Evolutionary conservation across 92 coral and sea anemone genomes (phyloP).

Genomic region (Zoanthus sansibaricus): DNA sequence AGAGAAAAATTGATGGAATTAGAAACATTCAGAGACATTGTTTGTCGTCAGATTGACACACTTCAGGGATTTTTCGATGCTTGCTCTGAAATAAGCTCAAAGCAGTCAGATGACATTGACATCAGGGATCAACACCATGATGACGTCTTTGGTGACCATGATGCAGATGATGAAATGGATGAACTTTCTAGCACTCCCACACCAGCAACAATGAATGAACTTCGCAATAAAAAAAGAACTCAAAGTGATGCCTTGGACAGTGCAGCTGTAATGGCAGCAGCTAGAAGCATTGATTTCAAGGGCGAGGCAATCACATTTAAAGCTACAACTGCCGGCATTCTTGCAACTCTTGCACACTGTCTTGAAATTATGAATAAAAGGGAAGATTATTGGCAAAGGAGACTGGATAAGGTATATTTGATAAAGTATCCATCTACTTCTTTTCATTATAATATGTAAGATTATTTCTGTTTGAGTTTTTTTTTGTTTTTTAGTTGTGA

Average conservation of each 20-base stretch:
- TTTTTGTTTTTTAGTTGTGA: too few species aligned
- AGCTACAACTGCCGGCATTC: slow-evolving; percentile 96
- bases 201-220: slow-evolving; percentile 82
- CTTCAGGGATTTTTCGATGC: slow-evolving; percentile 94
- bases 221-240: slow-evolving; percentile 59
- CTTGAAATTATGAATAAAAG: slow-evolving; percentile 92
- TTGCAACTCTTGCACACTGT: slow-evolving; percentile 96
- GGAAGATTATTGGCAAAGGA: slow-evolving; percentile 94
- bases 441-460: neutral
- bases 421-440: neutral
- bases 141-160: slow-evolving; percentile 87
- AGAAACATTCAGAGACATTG: slow-evolving; percentile 95
- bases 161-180: slow-evolving; percentile 99
- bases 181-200: slow-evolving; percentile 97
- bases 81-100: slow-evolving; percentile 80
- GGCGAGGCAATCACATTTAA: slow-evolving; percentile 98
- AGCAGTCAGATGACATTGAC: slow-evolving; percentile 57
- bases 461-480: too few species aligned
- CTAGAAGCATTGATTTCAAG: slow-evolving; percentile 91
- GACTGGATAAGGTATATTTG: slow-evolving; percentile 85
- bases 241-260: slow-evolving; percentile 49
- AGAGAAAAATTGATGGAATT: slow-evolving; percentile 96
- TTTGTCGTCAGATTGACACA: slow-evolving; percentile 97
- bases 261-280: slow-evolving; percentile 72
- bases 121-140: slow-evolving; percentile 75